These are phyloP conservation scores for Etia nguti DNA, from an alignment of 2,113 vertebrate species.

Conservation along the genomic window DNA sequence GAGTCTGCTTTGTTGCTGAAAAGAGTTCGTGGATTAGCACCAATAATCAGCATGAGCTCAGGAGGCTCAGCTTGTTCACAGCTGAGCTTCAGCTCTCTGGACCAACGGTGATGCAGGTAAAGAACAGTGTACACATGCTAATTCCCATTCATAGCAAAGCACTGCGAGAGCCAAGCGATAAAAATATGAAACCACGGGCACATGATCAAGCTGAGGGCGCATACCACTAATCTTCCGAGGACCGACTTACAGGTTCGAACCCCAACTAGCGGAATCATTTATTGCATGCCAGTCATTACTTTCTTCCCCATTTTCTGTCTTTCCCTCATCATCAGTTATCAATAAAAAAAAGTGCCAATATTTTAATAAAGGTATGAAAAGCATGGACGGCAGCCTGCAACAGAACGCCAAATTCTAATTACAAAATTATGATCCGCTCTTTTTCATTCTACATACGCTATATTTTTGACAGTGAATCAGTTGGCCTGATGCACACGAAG, in stretches of 20 bases:
- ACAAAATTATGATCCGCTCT: not conserved
- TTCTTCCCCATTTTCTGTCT: not conserved
- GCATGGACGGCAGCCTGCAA: not conserved
- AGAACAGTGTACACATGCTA: not conserved
- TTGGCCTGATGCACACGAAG: not conserved
- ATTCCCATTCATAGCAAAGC: not conserved
- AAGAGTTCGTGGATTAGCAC: not conserved
- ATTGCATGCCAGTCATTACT: not conserved
- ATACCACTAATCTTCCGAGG: not conserved
- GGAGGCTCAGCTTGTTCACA: not conserved
- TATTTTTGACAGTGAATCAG: not conserved
- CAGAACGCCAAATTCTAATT: not conserved
- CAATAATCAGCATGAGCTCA: conserved; percentile 6
- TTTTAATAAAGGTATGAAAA: not conserved
- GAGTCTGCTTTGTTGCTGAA: not conserved
- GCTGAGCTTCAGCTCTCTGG: not conserved
- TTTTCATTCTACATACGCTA: not conserved
- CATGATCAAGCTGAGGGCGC: not conserved
- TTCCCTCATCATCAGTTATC: not conserved
- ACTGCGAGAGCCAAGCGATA: not conserved
- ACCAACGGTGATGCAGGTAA: conserved; percentile 4
- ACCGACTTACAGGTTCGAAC: not conserved
- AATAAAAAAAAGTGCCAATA: not conserved
- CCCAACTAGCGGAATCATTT: not conserved
- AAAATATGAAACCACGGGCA: not conserved